These are phyloP conservation scores for Platysteira castanea DNA, from an alignment of 2,113 vertebrate genomes.

Conservation along the genomic window DNA sequence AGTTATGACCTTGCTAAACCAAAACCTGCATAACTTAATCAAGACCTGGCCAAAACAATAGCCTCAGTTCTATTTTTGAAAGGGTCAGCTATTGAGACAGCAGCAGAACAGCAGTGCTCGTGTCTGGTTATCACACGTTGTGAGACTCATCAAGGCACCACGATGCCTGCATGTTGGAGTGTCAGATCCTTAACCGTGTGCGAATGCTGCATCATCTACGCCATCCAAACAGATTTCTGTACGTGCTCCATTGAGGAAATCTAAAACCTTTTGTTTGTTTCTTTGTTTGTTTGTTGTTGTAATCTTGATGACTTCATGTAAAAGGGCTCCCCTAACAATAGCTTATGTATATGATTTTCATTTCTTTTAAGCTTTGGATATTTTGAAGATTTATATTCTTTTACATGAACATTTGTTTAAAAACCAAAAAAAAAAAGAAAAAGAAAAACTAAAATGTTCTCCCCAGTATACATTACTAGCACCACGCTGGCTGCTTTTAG, in stretches of 20 bases:
- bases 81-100: constrained; percentile 56
- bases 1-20: constrained; percentile 84
- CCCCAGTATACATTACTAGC: constrained; percentile 22
- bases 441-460: not conserved
- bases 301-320: constrained; percentile 61
- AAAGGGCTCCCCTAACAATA: constrained; percentile 73
- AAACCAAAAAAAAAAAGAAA: not conserved
- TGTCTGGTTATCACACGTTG: constrained; percentile 5
- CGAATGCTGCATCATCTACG: constrained; percentile 75
- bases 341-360: constrained; percentile 11
- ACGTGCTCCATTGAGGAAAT: constrained; percentile 61
- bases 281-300: constrained; percentile 12
- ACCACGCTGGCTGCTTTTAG: constrained; percentile 39
- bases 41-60: constrained; percentile 73
- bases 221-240: constrained; percentile 61
- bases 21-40: constrained; percentile 69
- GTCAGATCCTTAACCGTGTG: constrained; percentile 71
- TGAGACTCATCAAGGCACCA: constrained; percentile 39
- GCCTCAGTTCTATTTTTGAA: constrained; percentile 54
- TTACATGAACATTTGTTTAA: constrained; percentile 37
- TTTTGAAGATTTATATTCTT: constrained; percentile 63
- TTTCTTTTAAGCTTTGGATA: constrained; percentile 65
- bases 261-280: not conserved
- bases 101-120: constrained; percentile 45
- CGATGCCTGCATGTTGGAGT: constrained; percentile 74